Evolutionary conservation across 2,888 invertebrate species (phyloP), one percentile per base, ranked within the genome.

Genomic region (Caenorhabditis parvicauda): DNA sequence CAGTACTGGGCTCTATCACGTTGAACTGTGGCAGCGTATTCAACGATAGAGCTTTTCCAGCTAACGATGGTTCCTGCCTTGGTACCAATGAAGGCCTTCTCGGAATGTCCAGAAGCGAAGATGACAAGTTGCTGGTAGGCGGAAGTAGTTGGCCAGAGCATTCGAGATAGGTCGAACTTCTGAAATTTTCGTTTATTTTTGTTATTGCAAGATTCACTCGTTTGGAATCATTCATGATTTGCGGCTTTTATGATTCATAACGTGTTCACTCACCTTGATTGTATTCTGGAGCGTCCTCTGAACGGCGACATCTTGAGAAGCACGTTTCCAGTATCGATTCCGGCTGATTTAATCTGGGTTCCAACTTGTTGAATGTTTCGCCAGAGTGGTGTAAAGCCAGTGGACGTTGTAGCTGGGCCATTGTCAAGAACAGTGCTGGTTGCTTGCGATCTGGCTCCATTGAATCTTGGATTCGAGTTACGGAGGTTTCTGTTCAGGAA

Each of bases 291-390:
- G 37, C 66, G 52, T 7, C 67, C 64, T 21, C 70, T 61, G 53
- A 77, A 77, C 12, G 77, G 77, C 41, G 76, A 77, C 41, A 64
- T 58, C 54, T 64, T 64, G 42, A 76, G 44, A 2, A 77, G 50
- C 22, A 68, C 68, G 21, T 72, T 61, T 12, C 71, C 60, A 0
- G 76, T 73, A 56, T 77, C 77, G 41, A 67, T 57, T 32, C 74
- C 64, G 25, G 72, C 75, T 2, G 72, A 59, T 42, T 71, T 74
- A 52, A 77, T 56, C 47, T 74, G 72, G 49, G 58, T 68, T 45
- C 77, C 77, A 68, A 77, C 66, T 54, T 63, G 66, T 53, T 77
- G 76, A 38, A 77, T 65, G 46, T 75, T 77, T 50, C 66, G 67
- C 74, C 75, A 74, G 21, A 77, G 49, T 12, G 76, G 75, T 45